Percentiles rank a stretch among this genome's conserved stretches.
Evolutionary conservation across 2,888 invertebrate genomes (phyloP).

Genomic region (Brachyptera putata): DNA sequence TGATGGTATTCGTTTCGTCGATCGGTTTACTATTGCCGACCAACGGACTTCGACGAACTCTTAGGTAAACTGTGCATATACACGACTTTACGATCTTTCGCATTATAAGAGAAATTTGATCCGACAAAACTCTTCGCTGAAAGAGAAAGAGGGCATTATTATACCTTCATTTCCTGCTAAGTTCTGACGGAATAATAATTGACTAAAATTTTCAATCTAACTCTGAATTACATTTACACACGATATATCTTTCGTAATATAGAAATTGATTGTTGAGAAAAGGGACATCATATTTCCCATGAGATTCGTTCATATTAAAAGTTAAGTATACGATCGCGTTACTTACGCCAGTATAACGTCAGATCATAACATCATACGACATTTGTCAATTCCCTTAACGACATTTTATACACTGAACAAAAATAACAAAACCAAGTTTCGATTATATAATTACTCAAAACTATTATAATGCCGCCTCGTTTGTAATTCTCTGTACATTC

Average conservation of each 20-base stretch:
- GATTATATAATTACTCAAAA: too few species aligned
- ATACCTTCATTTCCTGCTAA: slow-evolving; percentile 18
- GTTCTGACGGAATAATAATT: slow-evolving; percentile 8
- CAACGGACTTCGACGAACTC: too few species aligned
- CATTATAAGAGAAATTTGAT: slow-evolving; percentile 15
- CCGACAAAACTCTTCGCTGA: background rate
- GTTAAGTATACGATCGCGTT: background rate
- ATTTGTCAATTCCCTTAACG: too few species aligned
- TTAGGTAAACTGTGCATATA: too few species aligned
- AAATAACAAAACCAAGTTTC: too few species aligned
- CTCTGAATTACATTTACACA: slow-evolving; percentile 8
- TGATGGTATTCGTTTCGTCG: too few species aligned
- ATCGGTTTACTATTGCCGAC: too few species aligned
- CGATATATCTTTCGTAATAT: slow-evolving; percentile 3
- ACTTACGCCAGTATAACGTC: too few species aligned
- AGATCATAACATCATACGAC: too few species aligned
- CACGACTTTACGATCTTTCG: background rate
- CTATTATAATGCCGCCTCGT: too few species aligned
- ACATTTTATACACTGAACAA: too few species aligned
- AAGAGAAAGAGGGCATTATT: background rate
- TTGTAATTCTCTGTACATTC: too few species aligned
- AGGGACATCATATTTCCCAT: background rate
- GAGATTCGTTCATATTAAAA: background rate
- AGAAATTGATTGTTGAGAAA: slow-evolving; percentile 5
- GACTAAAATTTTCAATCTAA: slow-evolving; percentile 13